Conservation (phyloP, 1,140 invertebrate genomes). For the Spodoptera frugiperda region DNA sequence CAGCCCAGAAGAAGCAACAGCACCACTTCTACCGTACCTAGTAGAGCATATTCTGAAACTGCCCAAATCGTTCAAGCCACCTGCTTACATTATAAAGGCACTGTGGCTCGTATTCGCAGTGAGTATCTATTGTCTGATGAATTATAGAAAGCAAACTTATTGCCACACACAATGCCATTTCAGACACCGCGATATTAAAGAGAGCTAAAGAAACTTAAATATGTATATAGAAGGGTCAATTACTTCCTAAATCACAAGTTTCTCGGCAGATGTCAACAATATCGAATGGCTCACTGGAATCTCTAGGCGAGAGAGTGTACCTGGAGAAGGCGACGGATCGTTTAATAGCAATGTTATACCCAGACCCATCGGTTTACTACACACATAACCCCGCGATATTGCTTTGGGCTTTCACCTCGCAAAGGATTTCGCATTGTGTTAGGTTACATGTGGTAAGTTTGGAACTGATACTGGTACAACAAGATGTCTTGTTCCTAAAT, state of each 20-base stretch:
- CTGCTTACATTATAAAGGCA: constrained; percentile 75
- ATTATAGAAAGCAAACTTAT: too few species aligned
- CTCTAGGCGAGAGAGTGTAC: constrained; percentile 70
- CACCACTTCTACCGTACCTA: constrained; percentile 68
- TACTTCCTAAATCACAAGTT: not conserved
- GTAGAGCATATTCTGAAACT: constrained; percentile 71
- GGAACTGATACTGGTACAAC: too few species aligned
- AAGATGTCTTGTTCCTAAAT: too few species aligned
- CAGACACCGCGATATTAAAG: not conserved
- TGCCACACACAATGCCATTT: too few species aligned
- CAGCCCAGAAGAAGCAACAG: constrained; percentile 75
- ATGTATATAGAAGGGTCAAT: too few species aligned
- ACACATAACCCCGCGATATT: constrained; percentile 77
- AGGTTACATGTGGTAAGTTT: constrained; percentile 71
- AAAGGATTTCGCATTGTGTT: constrained; percentile 66
- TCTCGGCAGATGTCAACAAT: constrained; percentile 73
- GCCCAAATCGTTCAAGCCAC: constrained; percentile 64
- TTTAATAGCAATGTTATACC: constrained; percentile 62
- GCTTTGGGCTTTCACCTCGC: constrained; percentile 74
- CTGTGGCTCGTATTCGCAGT: constrained; percentile 81
- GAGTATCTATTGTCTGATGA: constrained; percentile 45
- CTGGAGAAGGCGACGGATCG: constrained; percentile 74
- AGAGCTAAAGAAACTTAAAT: too few species aligned
- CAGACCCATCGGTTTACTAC: constrained; percentile 69
- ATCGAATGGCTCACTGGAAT: constrained; percentile 67